A percentile compares a stretch with the other conserved stretches of the same genome.
Evolutionary conservation across 2,113 vertebrate species (phyloP).

Genomic region (Rhea pennata): DNA sequence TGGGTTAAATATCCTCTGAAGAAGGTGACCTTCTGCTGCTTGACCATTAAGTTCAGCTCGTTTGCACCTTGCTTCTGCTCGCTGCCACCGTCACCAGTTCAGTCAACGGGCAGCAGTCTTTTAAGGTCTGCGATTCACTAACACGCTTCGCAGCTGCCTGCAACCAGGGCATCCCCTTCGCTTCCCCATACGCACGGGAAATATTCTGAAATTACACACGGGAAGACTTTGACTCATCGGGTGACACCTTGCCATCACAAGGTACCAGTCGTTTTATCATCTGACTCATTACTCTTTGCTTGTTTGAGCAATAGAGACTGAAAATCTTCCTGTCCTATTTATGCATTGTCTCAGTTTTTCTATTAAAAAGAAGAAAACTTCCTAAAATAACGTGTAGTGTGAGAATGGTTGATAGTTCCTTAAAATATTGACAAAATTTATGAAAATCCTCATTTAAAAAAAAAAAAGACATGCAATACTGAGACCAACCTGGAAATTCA

Average conservation of each 20-base stretch:
- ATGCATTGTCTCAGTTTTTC: neutral
- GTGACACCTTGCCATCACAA: neutral
- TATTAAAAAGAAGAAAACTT: neutral
- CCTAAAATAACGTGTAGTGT: neutral
- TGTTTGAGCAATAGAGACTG: neutral
- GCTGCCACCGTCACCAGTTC: too few species aligned
- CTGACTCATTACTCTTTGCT: neutral
- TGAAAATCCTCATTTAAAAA: neutral
- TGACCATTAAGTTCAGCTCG: neutral
- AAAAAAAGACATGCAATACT: neutral
- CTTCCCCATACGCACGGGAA: neutral
- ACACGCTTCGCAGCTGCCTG: neutral
- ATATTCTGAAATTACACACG: neutral
- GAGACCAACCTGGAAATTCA: neutral
- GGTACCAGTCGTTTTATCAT: neutral
- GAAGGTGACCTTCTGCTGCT: neutral
- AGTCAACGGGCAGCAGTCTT: neutral
- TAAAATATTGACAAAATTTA: neutral
- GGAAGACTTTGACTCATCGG: neutral
- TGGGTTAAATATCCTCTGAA: neutral
- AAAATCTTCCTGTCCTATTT: accelerated
- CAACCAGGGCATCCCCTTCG: neutral
- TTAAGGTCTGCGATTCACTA: accelerated
- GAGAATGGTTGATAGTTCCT: neutral
- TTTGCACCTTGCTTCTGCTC: too few species aligned